Base-by-base conservation (phyloP, 1,140 invertebrate genomes). In the Wasmannia auropunctata region DNA sequence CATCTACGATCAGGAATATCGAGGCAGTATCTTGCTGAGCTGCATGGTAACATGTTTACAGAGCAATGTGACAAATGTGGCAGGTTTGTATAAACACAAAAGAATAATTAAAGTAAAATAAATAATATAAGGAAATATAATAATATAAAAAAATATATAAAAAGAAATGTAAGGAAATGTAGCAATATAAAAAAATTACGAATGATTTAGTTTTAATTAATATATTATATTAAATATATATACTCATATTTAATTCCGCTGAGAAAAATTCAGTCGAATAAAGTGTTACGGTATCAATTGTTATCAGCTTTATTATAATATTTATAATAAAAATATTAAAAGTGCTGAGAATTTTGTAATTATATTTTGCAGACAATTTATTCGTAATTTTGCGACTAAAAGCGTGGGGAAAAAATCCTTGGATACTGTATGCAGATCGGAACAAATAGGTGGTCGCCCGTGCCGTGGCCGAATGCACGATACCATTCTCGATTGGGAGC, bases 31-130 rank as follows among this genome's bases (percentile, higher is more conserved):
- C 95, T 99, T 76, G 97, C 99, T 49, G 99, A 99, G 95, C 95
- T 99, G 40, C 99, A 99, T 96, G 99, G 99, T 49, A 99, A 99
- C 94, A 99, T 99, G 97, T 99, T 99, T 95, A 96, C 98, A 62
- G 98, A 99, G 95, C 97, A 99, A 93, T 99, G 99, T 94, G 97
- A 97, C 91, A 96, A 97, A 92, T 99, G 99, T 96, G 96, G 97
- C 94, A 98, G 97, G 98, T 98, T 96, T 90, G 87, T 87, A 83
- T 85, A 58, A 46, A 87, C 85, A 80, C 85, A 54, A 58, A 86
- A 34, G 65, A 28, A 69, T 67, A 51, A n/a, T n/a, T n/a, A n/a
- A 19, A 19, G 4, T 19, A 16, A 51, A n/a, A 51, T n/a, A n/a
- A n/a, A n/a, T n/a, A n/a, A n/a, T 46, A 46, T 75, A 43, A 46